phyloP scores from a whole-genome alignment of 2,113 vertebrate species.

The Sula dactylatra region DNA sequence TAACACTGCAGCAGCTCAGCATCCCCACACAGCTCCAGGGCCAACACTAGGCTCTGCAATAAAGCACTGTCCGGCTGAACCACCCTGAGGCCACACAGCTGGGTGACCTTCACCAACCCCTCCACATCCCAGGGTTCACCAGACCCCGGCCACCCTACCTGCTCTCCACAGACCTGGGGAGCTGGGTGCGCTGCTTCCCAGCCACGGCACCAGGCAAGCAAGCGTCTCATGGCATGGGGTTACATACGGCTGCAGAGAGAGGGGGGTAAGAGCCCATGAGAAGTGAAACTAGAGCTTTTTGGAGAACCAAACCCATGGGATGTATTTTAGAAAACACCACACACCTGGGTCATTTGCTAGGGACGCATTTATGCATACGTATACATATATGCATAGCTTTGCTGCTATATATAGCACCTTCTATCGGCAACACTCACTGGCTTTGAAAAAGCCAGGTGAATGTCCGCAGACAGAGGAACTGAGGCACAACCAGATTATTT shows the following conservation, averaged over 20 bases:
- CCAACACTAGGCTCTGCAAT: neutral
- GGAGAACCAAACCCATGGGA: neutral
- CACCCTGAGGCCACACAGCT: neutral
- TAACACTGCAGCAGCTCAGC: neutral
- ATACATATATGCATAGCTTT: neutral
- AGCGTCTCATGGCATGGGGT: accelerated
- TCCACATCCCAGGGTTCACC: neutral
- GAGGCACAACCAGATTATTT: conserved; percentile 55
- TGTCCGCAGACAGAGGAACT: conserved; percentile 43
- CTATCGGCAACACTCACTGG: neutral
- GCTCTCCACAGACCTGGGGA: neutral
- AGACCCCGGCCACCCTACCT: accelerated
- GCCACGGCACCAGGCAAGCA: accelerated
- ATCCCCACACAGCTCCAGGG: neutral
- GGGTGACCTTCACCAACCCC: neutral
- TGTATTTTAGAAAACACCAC: neutral
- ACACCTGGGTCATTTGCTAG: neutral
- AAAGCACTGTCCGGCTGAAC: neutral
- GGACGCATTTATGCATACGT: neutral
- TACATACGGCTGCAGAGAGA: accelerated
- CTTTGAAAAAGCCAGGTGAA: neutral
- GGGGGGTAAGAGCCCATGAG: neutral
- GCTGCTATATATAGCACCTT: conserved; percentile 27
- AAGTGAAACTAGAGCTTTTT: neutral
- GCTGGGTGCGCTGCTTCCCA: neutral